Percentiles rank a stretch among this genome's conserved stretches.
These are phyloP conservation scores for Eurois occulta DNA, from an alignment of 2,888 invertebrate species.

Conservation along the genomic window DNA sequence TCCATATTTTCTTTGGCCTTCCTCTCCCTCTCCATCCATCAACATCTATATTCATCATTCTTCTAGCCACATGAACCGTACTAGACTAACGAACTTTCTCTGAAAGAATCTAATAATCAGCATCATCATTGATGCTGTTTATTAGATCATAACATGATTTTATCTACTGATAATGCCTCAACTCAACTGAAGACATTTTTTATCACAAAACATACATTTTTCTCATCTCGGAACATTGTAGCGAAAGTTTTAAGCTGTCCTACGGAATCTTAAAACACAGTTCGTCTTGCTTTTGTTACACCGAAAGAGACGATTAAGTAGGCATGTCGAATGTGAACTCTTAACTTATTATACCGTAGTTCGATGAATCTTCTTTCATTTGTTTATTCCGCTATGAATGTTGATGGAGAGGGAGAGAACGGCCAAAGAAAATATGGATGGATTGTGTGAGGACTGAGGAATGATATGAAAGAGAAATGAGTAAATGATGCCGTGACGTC, in stretches of 20 bases:
- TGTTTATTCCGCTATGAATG: background rate
- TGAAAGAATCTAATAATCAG: too few species aligned
- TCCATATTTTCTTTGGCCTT: too few species aligned
- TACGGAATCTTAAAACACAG: slow-evolving; percentile 59
- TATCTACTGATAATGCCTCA: background rate
- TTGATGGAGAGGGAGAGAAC: background rate
- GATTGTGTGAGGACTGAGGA: background rate
- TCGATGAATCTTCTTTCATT: background rate
- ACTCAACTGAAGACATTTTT: slow-evolving; percentile 49
- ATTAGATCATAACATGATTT: background rate
- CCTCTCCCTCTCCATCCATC: too few species aligned
- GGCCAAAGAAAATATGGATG: background rate
- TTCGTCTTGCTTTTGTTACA: slow-evolving; percentile 61
- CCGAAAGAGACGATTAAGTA: slow-evolving; percentile 26
- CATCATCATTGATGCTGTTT: background rate
- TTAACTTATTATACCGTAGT: background rate
- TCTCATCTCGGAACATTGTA: slow-evolving; percentile 59
- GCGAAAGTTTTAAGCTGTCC: slow-evolving; percentile 69
- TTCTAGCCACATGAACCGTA: too few species aligned
- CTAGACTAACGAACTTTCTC: background rate
- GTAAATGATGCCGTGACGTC: too few species aligned
- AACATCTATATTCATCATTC: too few species aligned
- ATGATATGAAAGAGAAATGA: background rate
- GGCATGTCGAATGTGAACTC: background rate
- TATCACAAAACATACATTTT: slow-evolving; percentile 62